phyloP scores from a whole-genome alignment of 2,888 invertebrate genomes.

The Galerucella calmariensis region DNA sequence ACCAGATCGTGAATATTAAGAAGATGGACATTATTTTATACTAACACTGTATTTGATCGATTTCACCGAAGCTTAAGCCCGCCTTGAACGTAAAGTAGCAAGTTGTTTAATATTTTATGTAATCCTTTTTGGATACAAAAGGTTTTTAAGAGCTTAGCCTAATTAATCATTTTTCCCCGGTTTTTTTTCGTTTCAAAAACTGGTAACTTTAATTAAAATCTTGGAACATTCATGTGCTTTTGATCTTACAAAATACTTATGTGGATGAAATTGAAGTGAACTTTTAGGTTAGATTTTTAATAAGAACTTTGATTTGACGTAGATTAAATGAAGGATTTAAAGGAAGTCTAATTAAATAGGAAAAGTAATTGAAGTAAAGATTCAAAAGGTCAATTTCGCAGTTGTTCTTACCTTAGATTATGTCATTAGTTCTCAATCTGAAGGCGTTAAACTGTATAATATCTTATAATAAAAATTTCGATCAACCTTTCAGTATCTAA shows the following conservation, averaged over 20 bases:
- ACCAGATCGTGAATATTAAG: too few relatives aligned
- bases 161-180: conserved; percentile 9
- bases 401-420: too few relatives aligned
- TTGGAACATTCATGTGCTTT: not conserved
- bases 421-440: too few relatives aligned
- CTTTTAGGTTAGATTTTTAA: not conserved
- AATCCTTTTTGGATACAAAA: conserved; percentile 13
- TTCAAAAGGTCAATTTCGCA: too few relatives aligned
- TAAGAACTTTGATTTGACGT: not conserved
- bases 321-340: not conserved
- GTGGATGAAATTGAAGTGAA: not conserved
- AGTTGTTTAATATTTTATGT: conserved; percentile 13
- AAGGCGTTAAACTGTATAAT: too few relatives aligned
- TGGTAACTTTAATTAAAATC: not conserved
- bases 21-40: too few relatives aligned
- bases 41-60: not conserved
- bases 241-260: not conserved
- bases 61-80: not conserved
- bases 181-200: not conserved
- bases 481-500: too few relatives aligned
- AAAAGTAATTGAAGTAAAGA: too few relatives aligned
- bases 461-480: too few relatives aligned
- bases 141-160: not conserved
- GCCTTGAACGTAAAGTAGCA: not conserved
- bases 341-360: too few relatives aligned